These are phyloP conservation scores for Luffia ferchaultella DNA, from an alignment of 2,888 invertebrate genomes.

Conservation along the genomic window DNA sequence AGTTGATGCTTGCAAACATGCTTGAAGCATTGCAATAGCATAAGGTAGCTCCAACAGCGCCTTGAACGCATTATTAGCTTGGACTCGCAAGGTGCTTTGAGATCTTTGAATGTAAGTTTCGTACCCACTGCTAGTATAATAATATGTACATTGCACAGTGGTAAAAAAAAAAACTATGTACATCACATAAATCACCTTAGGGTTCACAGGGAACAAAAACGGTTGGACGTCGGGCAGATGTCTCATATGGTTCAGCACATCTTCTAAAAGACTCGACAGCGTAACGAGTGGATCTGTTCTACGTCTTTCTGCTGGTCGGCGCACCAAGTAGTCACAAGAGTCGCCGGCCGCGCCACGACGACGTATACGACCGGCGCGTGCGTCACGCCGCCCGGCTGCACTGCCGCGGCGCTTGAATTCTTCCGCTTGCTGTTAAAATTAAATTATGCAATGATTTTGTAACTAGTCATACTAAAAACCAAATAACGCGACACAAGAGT, in stretches of 20 bases:
- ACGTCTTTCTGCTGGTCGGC: slow-evolving; percentile 85
- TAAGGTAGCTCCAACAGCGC: too few species aligned
- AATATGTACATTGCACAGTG: too few species aligned
- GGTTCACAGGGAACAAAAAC: slow-evolving; percentile 94
- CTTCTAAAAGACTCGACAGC: slow-evolving; percentile 88
- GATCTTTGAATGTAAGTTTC: too few species aligned
- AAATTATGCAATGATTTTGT: too few species aligned
- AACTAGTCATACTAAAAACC: too few species aligned
- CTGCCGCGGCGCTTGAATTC: slow-evolving; percentile 81
- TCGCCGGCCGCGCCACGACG: slow-evolving; percentile 43
- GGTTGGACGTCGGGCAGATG: slow-evolving; percentile 92
- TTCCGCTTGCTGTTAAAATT: slow-evolving; percentile 71
- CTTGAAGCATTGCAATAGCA: too few species aligned
- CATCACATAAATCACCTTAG: slow-evolving; percentile 72
- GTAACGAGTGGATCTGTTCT: slow-evolving; percentile 97
- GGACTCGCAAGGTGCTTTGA: too few species aligned
- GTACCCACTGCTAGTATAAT: too few species aligned
- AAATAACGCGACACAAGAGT: too few species aligned
- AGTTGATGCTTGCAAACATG: too few species aligned
- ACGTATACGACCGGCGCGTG: slow-evolving; percentile 34
- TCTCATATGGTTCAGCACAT: slow-evolving; percentile 91
- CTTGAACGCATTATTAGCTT: too few species aligned
- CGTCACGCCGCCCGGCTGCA: slow-evolving; percentile 79
- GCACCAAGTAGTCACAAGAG: slow-evolving; percentile 84
- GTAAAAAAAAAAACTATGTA: neutral